These are phyloP conservation scores for Diaprepes abbreviatus DNA, from an alignment of 2,888 invertebrate genomes.

Conservation along the genomic window DNA sequence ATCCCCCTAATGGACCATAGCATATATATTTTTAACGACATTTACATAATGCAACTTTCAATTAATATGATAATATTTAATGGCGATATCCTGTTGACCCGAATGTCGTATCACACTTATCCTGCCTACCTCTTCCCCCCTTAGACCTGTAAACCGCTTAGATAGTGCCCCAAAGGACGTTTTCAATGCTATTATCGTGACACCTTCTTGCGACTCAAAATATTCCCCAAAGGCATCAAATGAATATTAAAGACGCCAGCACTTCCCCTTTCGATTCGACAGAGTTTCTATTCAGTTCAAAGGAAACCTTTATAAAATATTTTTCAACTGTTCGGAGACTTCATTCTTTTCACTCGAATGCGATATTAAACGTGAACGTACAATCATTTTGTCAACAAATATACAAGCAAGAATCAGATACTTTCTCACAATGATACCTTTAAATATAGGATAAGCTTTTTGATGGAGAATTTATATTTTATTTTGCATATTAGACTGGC, in stretches of 20 bases:
- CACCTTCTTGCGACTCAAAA: slow-evolving; percentile 31
- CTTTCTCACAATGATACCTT: no score
- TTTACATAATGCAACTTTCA: not conserved
- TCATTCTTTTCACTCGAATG: not conserved
- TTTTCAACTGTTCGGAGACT: not conserved
- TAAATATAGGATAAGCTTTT: no score
- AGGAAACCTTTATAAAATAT: not conserved
- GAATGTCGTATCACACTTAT: not conserved
- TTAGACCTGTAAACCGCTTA: slow-evolving; percentile 21
- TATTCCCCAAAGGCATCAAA: slow-evolving; percentile 26
- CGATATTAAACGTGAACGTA: not conserved
- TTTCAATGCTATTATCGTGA: slow-evolving; percentile 31
- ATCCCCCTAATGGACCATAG: no score
- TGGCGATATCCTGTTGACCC: not conserved
- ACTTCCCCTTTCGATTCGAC: not conserved
- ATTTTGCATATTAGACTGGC: no score
- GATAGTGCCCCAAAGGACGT: slow-evolving; percentile 25
- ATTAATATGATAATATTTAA: slow-evolving; percentile 1
- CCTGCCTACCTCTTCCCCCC: not conserved
- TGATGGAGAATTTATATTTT: no score
- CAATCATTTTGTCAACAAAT: not conserved
- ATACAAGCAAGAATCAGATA: no score
- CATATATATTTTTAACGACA: no score
- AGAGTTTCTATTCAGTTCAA: not conserved
- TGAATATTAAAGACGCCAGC: slow-evolving; percentile 22